Percentiles rank a stretch among this genome's conserved stretches.
phyloP scores from a whole-genome alignment of 1,140 invertebrate genomes.

The Psix sp. region DNA sequence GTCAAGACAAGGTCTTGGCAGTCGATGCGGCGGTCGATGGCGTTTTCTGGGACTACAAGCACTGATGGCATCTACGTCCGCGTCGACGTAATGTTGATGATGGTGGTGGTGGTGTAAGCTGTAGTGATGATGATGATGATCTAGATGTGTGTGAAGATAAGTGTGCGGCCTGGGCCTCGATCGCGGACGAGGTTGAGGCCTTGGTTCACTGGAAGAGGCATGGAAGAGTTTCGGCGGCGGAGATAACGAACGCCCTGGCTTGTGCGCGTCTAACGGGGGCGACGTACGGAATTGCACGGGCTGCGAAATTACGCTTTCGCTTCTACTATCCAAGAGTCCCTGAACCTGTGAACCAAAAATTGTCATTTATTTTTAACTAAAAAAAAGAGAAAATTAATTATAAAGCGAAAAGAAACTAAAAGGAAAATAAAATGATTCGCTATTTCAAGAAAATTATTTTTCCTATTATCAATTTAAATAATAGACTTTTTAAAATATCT shows the following conservation, averaged over 20 bases:
- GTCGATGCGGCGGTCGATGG: slow-evolving; percentile 80
- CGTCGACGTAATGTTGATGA: slow-evolving; percentile 57
- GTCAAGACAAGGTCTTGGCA: slow-evolving; percentile 91
- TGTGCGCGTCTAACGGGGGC: slow-evolving; percentile 90
- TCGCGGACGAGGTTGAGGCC: slow-evolving; percentile 61
- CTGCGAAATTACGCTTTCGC: slow-evolving; percentile 78
- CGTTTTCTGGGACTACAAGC: slow-evolving; percentile 81
- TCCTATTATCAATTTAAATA: too few relatives aligned
- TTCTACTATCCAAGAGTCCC: slow-evolving; percentile 78
- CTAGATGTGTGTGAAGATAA: slow-evolving; percentile 61
- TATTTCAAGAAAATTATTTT: too few relatives aligned
- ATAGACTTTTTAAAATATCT: too few relatives aligned
- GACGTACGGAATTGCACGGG: slow-evolving; percentile 93
- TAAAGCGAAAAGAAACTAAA: too few relatives aligned
- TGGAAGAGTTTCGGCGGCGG: slow-evolving; percentile 87
- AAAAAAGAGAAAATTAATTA: too few relatives aligned
- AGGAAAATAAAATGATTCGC: too few relatives aligned
- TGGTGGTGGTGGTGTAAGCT: slow-evolving; percentile 60
- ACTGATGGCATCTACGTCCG: slow-evolving; percentile 69
- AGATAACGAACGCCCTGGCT: slow-evolving; percentile 83
- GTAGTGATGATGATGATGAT: slow-evolving; percentile 61
- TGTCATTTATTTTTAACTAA: too few relatives aligned
- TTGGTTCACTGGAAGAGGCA: slow-evolving; percentile 75
- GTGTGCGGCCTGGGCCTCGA: slow-evolving; percentile 66
- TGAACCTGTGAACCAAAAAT: slow-evolving; percentile 77